These are phyloP conservation scores for Acleris literana DNA, from an alignment of 2,888 invertebrate species.

Conservation along the genomic window DNA sequence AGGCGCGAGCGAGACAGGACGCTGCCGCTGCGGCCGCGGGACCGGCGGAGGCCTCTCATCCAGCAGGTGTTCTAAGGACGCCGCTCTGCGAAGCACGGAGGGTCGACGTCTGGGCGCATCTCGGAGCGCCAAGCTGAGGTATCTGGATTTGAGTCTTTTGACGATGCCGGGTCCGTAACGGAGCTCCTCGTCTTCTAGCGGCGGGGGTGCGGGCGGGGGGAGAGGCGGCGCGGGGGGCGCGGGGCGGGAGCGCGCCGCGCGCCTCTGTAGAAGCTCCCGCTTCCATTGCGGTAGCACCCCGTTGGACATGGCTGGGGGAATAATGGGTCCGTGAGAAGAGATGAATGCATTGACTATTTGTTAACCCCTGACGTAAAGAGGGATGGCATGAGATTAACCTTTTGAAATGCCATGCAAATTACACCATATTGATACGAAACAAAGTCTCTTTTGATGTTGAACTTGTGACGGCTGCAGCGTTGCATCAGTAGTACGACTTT, in stretches of 20 bases:
- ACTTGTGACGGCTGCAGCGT: too few species aligned
- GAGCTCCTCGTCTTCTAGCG: constrained; percentile 86
- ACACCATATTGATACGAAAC: too few species aligned
- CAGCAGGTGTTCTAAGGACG: constrained; percentile 92
- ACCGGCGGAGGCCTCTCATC: constrained; percentile 83
- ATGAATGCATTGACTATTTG: too few species aligned
- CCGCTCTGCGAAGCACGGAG: constrained; percentile 90
- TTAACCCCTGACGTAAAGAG: too few species aligned
- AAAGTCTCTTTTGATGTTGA: too few species aligned
- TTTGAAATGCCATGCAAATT: too few species aligned
- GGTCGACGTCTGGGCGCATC: constrained; percentile 87
- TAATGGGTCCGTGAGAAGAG: too few species aligned
- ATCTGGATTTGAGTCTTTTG: constrained; percentile 92
- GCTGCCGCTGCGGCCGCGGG: constrained; percentile 55
- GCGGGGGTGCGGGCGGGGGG: constrained; percentile 59
- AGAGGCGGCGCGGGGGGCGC: constrained; percentile 52
- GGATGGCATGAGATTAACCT: too few species aligned
- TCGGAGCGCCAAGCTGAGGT: constrained; percentile 92
- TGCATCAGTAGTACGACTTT: too few species aligned
- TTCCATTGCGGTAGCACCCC: constrained; percentile 90
- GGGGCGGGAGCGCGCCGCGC: constrained; percentile 76
- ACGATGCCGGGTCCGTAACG: constrained; percentile 97
- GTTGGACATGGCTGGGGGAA: constrained; percentile 68
- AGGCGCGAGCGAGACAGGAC: constrained; percentile 61
- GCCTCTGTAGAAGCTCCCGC: constrained; percentile 90